Evolutionary conservation across 2,888 invertebrate genomes (phyloP), one percentile per base, ranked within the genome.

Genomic region (Coremacera marginata): DNA sequence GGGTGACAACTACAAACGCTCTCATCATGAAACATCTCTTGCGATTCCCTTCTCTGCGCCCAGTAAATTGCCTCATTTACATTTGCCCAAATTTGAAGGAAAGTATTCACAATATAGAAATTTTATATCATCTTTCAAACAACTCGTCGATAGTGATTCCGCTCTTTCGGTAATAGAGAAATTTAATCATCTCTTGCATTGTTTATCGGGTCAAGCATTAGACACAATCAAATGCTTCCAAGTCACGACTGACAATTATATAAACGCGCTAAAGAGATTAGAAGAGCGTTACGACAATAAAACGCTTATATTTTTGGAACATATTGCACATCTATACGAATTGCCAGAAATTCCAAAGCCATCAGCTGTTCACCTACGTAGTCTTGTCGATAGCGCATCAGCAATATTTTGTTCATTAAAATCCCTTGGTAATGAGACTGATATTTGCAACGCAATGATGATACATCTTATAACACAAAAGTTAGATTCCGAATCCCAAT

Each of bases 381-480:
- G 78, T 14, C 68, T 78, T 19, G 76, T 77, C 2, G 71, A 79
- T 27, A 78, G 71, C 4, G 37, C 77, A 14, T 78, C 78, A 3
- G 78, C 78, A 3, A 72, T 76, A 0, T 77, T 76, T 65, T 62
- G 72, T 44, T 80, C 79, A 1, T 52, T 78, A 27, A 74, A 22
- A 7, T 77, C 77, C 11, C 55, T 71, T 31, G 57, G 37, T 16
- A 63, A 14, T 25, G 14, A 44, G 11, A 37, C 49, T 25, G 68
- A 52, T 44, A 75, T 67, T 55, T 67, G 55, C 8, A 67, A 67
- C 52, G 57, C 37, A 31, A 37, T n/a, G n/a, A 31, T 31, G 5
- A 31, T 31, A 3, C 31, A 31, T 31, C 5, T 31, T 4, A 31
- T 31, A 31, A 4, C 31, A 31, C 31, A 31, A 31, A 31, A 31